These are phyloP conservation scores for Leptogaster cylindrica DNA, from an alignment of 2,888 invertebrate genomes.

Conservation along the genomic window DNA sequence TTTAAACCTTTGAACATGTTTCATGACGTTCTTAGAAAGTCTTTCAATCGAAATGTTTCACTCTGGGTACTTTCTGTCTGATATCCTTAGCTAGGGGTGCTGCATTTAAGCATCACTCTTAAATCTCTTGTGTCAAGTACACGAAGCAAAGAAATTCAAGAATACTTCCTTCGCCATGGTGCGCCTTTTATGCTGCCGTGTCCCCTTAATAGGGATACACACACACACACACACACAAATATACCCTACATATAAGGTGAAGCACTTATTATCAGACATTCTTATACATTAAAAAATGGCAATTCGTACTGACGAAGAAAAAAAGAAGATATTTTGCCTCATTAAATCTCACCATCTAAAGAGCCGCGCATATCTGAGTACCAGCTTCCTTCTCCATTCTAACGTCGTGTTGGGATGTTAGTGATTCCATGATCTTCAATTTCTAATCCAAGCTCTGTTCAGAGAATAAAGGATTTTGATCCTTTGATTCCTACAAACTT, in stretches of 20 bases:
- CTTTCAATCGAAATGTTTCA: slow-evolving; percentile 25
- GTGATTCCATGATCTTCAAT: no score
- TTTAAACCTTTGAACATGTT: not conserved
- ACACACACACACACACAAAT: slow-evolving; percentile 2
- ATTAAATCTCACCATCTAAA: not conserved
- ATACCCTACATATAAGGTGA: not conserved
- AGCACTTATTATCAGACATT: slow-evolving; percentile 2
- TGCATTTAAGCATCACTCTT: slow-evolving; percentile 33
- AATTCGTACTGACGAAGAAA: not conserved
- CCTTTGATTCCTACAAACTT: not conserved
- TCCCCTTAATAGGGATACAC: not conserved
- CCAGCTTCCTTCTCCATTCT: no score
- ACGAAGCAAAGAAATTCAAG: slow-evolving; percentile 19
- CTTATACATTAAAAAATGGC: not conserved
- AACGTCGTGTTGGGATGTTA: no score
- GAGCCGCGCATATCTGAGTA: no score
- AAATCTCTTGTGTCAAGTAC: slow-evolving; percentile 32
- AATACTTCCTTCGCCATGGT: not conserved
- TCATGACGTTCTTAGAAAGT: not conserved
- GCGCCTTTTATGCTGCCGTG: not conserved
- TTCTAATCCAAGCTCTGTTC: no score
- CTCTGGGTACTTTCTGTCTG: slow-evolving; percentile 21
- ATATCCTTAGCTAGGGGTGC: slow-evolving; percentile 16
- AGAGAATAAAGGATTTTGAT: not conserved
- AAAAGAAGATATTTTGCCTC: no score